A percentile compares a stretch with the other conserved stretches of the same genome.
Evolutionary conservation across 2,888 invertebrate genomes (phyloP).

Genomic region (Drosophila quasianomalipes): DNA sequence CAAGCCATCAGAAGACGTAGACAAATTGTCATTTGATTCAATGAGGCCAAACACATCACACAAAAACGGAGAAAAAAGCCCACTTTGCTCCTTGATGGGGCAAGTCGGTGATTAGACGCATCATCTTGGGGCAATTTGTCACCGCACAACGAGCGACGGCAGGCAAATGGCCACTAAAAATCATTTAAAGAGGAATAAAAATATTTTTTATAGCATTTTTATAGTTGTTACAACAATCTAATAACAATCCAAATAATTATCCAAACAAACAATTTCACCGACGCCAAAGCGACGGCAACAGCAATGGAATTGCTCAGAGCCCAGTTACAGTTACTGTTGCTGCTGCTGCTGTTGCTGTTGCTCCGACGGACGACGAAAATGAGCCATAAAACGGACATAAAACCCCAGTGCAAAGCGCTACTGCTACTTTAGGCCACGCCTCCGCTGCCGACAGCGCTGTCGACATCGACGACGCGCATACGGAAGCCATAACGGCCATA

Average conservation of each 20-base stretch:
- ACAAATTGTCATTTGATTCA: conserved; percentile 64
- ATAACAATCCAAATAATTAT: conserved; percentile 84
- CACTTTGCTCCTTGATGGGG: conserved; percentile 43
- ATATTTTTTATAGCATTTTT: conserved; percentile 81
- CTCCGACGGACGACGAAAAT: conserved; percentile 67
- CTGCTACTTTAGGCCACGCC: conserved; percentile 80
- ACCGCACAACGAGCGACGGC: conserved; percentile 67
- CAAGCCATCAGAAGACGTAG: conserved; percentile 33
- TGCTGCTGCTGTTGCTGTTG: conserved; percentile 50
- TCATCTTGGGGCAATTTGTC: conserved; percentile 80
- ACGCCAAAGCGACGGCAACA: conserved; percentile 76
- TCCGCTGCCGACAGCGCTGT: conserved; percentile 57
- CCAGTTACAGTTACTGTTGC: conserved; percentile 45
- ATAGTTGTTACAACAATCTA: conserved; percentile 84
- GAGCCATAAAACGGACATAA: conserved; percentile 78
- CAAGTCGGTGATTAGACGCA: conserved; percentile 72
- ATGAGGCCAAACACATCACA: conserved; percentile 40
- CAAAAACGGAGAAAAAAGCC: conserved; percentile 13
- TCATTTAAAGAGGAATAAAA: conserved; percentile 81
- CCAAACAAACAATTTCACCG: conserved; percentile 78
- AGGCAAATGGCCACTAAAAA: conserved; percentile 72
- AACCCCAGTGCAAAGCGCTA: conserved; percentile 74
- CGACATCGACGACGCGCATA: conserved; percentile 64
- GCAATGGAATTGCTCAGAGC: conserved; percentile 46
- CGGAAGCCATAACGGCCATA: conserved; percentile 86